Evolutionary conservation across 64 coral and sea anemone genomes (phyloP).

Genomic region (Pocillopora damicornis): DNA sequence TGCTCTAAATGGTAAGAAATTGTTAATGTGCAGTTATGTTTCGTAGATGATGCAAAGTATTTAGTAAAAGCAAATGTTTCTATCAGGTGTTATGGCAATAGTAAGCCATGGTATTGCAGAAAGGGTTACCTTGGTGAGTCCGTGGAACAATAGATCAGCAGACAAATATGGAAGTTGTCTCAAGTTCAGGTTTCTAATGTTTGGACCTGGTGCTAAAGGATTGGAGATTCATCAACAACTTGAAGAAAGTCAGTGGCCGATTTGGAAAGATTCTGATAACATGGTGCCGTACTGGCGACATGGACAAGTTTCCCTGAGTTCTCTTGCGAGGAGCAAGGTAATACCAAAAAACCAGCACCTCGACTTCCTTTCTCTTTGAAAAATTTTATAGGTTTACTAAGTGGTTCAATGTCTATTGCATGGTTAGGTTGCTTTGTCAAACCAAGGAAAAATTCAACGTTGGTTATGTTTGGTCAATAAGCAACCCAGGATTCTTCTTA

Average conservation of each 20-base stretch:
- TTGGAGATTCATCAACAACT: slow-evolving; percentile 28
- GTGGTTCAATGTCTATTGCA: no score
- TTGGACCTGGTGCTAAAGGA: not conserved
- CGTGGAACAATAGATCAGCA: slow-evolving; percentile 33
- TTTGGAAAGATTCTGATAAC: slow-evolving; percentile 39
- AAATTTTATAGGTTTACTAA: no score
- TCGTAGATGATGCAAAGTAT: no score
- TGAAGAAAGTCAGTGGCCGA: not conserved
- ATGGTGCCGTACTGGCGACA: slow-evolving; percentile 16
- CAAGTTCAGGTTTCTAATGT: slow-evolving; percentile 26
- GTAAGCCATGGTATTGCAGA: not conserved
- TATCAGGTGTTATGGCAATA: not conserved
- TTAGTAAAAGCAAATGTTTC: not conserved
- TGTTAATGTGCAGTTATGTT: no score
- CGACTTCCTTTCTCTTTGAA: not conserved
- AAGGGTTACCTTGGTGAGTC: slow-evolving; percentile 8
- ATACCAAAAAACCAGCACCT: not conserved
- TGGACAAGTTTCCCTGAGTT: slow-evolving; percentile 37
- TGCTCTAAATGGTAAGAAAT: no score
- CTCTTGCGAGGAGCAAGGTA: slow-evolving; percentile 25
- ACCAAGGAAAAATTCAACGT: no score
- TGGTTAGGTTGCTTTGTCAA: no score
- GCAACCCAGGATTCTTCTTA: no score
- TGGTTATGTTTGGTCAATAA: no score
- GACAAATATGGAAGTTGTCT: slow-evolving; percentile 28